Evolutionary conservation across 2,888 invertebrate genomes (phyloP).

Genomic region (Muscina levida): DNA sequence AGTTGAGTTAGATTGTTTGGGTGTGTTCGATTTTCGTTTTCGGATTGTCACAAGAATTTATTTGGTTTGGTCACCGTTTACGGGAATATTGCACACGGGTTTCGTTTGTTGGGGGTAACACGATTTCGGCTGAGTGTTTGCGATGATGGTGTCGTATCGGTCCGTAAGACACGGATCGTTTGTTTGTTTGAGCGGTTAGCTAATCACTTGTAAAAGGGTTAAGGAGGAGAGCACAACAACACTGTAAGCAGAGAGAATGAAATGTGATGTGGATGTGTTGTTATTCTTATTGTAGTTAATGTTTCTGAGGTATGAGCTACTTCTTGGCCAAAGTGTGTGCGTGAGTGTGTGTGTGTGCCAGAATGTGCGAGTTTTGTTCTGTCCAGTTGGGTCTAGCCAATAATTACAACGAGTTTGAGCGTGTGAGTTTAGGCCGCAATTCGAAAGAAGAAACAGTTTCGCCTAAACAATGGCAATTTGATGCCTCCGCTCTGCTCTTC

Average conservation of each 20-base stretch:
- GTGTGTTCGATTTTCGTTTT: neutral
- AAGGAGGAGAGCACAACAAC: neutral
- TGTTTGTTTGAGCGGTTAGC: neutral
- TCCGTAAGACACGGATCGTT: neutral
- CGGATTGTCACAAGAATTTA: too few species aligned
- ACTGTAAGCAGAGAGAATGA: neutral
- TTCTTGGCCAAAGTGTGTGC: too few species aligned
- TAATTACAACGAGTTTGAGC: constrained; percentile 19
- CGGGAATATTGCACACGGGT: constrained; percentile 23
- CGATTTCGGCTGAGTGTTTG: neutral
- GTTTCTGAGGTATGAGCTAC: neutral
- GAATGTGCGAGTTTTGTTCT: neutral
- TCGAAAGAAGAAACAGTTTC: too few species aligned
- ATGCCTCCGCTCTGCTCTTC: neutral
- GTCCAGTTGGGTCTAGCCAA: neutral
- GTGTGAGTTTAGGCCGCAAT: too few species aligned
- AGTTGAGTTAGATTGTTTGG: neutral
- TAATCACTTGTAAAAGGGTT: constrained; percentile 22
- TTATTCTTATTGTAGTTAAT: neutral
- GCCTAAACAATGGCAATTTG: too few species aligned
- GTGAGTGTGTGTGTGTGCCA: neutral
- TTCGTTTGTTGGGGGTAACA: constrained; percentile 3
- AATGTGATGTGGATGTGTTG: neutral
- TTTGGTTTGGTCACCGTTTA: too few species aligned
- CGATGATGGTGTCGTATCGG: constrained; percentile 8